Conservation (phyloP, 2,113 vertebrate genomes). For the Leucoraja erinaceus region DNA sequence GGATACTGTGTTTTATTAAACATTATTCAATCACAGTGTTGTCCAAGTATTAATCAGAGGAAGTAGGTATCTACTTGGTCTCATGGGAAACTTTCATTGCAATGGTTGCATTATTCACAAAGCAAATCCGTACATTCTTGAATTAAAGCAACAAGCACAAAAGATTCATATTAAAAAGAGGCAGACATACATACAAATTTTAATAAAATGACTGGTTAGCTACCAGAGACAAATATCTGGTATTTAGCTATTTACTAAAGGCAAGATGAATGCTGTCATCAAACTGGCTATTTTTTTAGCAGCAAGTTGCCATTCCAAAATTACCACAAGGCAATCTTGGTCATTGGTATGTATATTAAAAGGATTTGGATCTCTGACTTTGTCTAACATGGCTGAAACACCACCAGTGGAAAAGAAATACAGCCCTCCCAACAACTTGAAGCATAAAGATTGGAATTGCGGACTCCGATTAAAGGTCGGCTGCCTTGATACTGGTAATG, state of each 20-base stretch:
- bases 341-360: background rate
- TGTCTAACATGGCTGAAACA: slow-evolving; percentile 6
- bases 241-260: background rate
- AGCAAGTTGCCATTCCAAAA: slow-evolving; percentile 16
- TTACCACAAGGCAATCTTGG: background rate
- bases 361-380: background rate
- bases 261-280: background rate
- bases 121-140: background rate
- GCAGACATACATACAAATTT: background rate
- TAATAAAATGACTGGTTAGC: background rate
- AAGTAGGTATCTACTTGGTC: background rate
- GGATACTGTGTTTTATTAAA: slow-evolving; percentile 31
- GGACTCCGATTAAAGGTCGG: background rate
- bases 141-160: slow-evolving; percentile 24
- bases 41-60: background rate
- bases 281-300: background rate
- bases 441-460: background rate
- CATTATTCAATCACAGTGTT: slow-evolving; percentile 32
- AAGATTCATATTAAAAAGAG: background rate
- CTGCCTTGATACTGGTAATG: background rate
- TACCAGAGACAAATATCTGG: background rate
- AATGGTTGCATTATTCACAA: background rate
- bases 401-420: background rate
- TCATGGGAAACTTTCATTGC: slow-evolving; percentile 13
- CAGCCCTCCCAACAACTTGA: background rate